Evolutionary conservation across 2,113 vertebrate genomes (phyloP).

Genomic region (Potamarius usumacintae): DNA sequence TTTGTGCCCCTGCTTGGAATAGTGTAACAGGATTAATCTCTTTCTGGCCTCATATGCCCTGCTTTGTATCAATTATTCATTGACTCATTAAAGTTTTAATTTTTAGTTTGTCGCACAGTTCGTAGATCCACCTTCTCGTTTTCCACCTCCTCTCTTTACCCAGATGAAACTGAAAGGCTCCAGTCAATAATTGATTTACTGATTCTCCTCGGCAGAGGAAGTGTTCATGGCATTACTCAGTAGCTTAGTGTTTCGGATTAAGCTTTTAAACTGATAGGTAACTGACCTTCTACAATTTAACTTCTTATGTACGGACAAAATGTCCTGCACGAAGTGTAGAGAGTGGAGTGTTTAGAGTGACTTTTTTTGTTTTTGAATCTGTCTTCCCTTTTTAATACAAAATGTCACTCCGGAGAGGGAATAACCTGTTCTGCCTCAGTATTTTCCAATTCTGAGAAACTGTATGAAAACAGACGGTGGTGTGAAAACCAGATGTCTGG

Average conservation of each 20-base stretch:
- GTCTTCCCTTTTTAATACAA: neutral
- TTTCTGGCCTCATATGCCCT: neutral
- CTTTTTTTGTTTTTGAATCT: neutral
- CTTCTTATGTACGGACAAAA: neutral
- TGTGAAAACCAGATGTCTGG: conserved; percentile 35
- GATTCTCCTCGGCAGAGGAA: conserved; percentile 43
- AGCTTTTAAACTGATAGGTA: neutral
- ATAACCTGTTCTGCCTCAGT: conserved; percentile 14
- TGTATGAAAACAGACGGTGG: conserved; percentile 26
- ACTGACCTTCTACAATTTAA: neutral
- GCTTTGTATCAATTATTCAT: neutral
- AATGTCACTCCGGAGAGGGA: neutral
- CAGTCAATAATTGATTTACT: conserved; percentile 47
- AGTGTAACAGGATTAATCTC: neutral
- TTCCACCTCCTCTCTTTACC: neutral
- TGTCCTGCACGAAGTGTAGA: neutral
- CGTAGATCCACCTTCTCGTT: neutral
- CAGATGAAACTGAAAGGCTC: neutral
- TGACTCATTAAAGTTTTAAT: neutral
- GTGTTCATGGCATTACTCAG: neutral
- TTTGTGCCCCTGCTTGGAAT: neutral
- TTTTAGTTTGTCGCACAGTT: neutral
- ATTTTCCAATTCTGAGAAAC: neutral
- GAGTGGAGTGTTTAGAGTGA: neutral
- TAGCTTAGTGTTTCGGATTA: neutral